Evolutionary conservation across 1,140 invertebrate species (phyloP).

Genomic region (Anastrepha ludens): DNA sequence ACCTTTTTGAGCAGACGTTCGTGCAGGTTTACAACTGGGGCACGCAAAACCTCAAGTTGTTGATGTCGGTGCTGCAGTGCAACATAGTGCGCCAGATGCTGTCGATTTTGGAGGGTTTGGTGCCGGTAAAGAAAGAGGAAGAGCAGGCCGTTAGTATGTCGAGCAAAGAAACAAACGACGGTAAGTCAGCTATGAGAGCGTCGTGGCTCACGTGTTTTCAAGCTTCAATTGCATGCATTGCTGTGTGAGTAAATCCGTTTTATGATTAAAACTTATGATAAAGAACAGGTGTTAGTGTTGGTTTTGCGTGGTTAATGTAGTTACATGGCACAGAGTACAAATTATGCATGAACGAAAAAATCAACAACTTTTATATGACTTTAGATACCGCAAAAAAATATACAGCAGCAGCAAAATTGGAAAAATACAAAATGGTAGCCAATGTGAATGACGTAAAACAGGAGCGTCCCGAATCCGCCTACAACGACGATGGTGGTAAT

Average conservation of each 20-base stretch:
- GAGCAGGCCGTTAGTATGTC: slow-evolving; percentile 75
- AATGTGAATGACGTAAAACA: slow-evolving; percentile 68
- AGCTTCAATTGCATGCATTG: background rate
- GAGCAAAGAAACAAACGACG: slow-evolving; percentile 72
- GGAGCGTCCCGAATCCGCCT: slow-evolving; percentile 69
- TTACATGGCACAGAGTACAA: background rate
- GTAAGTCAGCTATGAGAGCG: slow-evolving; percentile 61
- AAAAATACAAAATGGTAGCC: slow-evolving; percentile 75
- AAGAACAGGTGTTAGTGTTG: background rate
- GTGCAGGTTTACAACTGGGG: slow-evolving; percentile 85
- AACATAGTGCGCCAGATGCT: slow-evolving; percentile 91
- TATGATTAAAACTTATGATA: background rate
- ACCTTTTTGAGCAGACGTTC: slow-evolving; percentile 89
- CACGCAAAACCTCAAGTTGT: slow-evolving; percentile 86
- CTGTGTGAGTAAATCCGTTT: background rate
- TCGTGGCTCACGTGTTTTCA: background rate
- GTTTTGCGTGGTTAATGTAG: background rate
- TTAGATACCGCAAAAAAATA: slow-evolving; percentile 24
- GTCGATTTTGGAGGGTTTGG: slow-evolving; percentile 88
- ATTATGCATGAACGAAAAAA: background rate
- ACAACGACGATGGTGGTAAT: slow-evolving; percentile 71
- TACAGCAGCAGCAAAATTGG: slow-evolving; percentile 75
- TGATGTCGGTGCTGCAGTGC: slow-evolving; percentile 92
- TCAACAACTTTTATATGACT: background rate
- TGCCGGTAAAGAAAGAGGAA: slow-evolving; percentile 81